These are phyloP conservation scores for Pongo abelii DNA, from an alignment of 2,113 vertebrate species.

Conservation along the genomic window DNA sequence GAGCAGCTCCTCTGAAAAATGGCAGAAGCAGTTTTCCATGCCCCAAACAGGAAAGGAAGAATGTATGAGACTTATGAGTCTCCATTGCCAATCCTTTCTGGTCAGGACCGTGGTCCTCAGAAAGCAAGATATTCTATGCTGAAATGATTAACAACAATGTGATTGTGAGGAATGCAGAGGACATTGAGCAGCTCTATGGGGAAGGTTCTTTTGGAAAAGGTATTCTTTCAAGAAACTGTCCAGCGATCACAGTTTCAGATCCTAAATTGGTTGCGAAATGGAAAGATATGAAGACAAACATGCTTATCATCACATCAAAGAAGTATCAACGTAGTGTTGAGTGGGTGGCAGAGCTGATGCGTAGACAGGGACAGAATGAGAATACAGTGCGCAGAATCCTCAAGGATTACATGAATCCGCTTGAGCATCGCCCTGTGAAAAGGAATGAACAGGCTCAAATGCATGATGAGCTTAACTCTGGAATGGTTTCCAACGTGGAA, in stretches of 20 bases:
- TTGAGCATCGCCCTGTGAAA: slow-evolving; percentile 9
- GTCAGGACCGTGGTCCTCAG: slow-evolving; percentile 27
- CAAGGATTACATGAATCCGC: slow-evolving; percentile 79
- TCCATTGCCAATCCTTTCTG: slow-evolving; percentile 86
- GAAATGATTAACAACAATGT: slow-evolving; percentile 90
- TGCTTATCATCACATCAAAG: too few species aligned
- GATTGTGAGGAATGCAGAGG: slow-evolving; percentile 85
- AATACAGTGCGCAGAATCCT: slow-evolving; percentile 77
- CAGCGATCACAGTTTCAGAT: slow-evolving; percentile 88
- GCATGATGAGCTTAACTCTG: fast-evolving
- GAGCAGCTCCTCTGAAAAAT: slow-evolving; percentile 60
- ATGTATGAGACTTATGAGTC: slow-evolving; percentile 86
- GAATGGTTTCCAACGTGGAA: not conserved
- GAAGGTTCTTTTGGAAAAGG: slow-evolving; percentile 97
- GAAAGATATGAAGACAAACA: slow-evolving; percentile 83
- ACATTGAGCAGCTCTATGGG: slow-evolving; percentile 88
- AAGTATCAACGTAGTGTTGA: slow-evolving; percentile 88
- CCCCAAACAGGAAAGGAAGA: slow-evolving; percentile 89
- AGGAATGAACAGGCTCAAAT: not conserved
- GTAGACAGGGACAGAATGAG: slow-evolving; percentile 86
- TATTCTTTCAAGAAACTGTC: slow-evolving; percentile 92
- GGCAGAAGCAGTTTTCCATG: slow-evolving; percentile 89
- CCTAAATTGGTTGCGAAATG: slow-evolving; percentile 82
- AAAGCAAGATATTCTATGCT: slow-evolving; percentile 83
- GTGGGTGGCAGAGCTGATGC: slow-evolving; percentile 85